phyloP scores from a whole-genome alignment of 2,797 vertebrate genomes.

The Paramormyrops hopkinsi region DNA sequence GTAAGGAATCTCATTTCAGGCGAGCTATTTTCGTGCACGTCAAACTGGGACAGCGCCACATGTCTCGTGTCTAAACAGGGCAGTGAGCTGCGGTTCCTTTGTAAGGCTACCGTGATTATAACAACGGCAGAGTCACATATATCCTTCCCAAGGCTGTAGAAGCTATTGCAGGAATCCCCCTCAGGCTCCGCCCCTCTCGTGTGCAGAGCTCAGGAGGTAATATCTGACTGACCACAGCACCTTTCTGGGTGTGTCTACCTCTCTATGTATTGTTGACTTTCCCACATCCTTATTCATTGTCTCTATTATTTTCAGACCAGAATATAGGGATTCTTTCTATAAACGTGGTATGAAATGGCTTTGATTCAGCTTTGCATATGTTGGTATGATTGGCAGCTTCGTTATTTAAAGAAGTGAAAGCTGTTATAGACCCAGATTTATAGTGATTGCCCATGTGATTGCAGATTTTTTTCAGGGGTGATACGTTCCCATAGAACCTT shows the following conservation, averaged over 20 bases:
- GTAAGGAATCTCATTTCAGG: not conserved
- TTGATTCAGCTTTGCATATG: not conserved
- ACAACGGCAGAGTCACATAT: not conserved
- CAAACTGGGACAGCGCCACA: not conserved
- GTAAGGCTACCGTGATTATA: not conserved
- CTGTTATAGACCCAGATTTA: not conserved
- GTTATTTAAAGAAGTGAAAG: not conserved
- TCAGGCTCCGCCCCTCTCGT: not conserved
- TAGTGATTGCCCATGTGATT: not conserved
- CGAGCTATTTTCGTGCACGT: not conserved
- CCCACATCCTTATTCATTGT: not conserved
- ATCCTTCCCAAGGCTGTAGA: not conserved
- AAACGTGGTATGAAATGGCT: not conserved
- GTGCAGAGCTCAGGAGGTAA: not conserved
- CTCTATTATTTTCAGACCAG: not conserved
- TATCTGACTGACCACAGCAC: not conserved
- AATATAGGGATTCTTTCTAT: not conserved
- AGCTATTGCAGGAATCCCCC: not conserved
- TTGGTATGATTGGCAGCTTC: not conserved
- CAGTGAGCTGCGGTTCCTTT: not conserved
- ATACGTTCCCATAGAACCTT: not conserved
- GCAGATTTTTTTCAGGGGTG: not conserved
- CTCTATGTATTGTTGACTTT: not conserved
- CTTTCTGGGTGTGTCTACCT: not conserved
- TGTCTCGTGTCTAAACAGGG: not conserved